Base-by-base conservation (phyloP, 2,888 invertebrate species). In the Hyposoter didymator region DNA sequence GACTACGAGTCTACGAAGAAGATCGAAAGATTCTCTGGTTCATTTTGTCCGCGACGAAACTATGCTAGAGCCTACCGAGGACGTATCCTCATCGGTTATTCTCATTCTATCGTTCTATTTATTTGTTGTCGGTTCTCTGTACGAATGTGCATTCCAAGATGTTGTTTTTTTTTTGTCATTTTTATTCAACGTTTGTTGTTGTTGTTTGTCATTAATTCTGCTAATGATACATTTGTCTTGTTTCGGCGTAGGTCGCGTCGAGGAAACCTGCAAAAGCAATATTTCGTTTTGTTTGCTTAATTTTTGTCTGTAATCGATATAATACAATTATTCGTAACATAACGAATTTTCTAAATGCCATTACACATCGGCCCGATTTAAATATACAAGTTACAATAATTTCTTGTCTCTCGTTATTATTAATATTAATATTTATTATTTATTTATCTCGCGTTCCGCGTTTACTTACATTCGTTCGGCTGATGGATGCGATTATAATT, bases 311-410 rank as follows among this genome's bases (percentile, higher is more conserved):
- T 35, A 47, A 32, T 81, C 67, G 45, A 35, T 87, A 87, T 87
- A 78, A 85, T 87, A 85, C 81, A 83, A 79, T 81, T 85, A 78
- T 78, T 84, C 73, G 82, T 78, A 83, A 76, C 47, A 17, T 79
- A 72, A 79, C 84, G 80, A 82, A 81, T 84, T 73, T 75, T 69
- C 86, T 84, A 87, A 87, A 85, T 84, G 84, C 83, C 84, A 87
- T 84, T 87, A 84, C 78, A 84, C 84, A 70, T 78, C 78, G 72
- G 72, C 84, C 81, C 84, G 84, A 17, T 84, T 75, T 67, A 73
- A 85, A 80, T 83, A 80, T 76, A 75, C 66, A 85, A 52, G 59
- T 79, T 83, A 83, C 76, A 83, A 55, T 82, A 47, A 49, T 35
- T 49, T 55, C n/a, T 49, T 49, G 32, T 62, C 32, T 62, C 59